Conservation (phyloP, 2,113 vertebrate genomes). For the Trematomus loennbergii region DNA sequence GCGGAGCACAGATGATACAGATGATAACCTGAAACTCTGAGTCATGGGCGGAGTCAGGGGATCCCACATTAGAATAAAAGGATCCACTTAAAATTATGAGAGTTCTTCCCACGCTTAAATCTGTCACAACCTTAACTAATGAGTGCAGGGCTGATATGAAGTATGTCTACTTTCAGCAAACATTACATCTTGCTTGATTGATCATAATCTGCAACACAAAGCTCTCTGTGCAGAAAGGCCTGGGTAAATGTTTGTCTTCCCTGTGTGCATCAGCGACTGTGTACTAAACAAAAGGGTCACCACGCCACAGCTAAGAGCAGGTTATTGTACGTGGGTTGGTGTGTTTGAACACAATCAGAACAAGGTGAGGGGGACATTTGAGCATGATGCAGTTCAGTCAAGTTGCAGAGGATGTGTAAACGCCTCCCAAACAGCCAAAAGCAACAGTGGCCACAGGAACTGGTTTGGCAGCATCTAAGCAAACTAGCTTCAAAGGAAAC, state of each 20-base stretch:
- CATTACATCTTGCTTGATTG: neutral
- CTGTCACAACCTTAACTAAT: neutral
- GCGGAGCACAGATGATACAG: neutral
- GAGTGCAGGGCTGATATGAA: neutral
- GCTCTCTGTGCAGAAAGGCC: neutral
- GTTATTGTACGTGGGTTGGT: neutral
- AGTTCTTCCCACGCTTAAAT: neutral
- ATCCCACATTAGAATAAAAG: neutral
- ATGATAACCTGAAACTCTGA: neutral
- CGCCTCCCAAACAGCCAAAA: constrained; percentile 55
- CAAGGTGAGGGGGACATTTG: constrained; percentile 24
- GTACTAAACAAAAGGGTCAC: constrained; percentile 55
- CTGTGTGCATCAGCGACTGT: constrained; percentile 39
- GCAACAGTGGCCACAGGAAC: constrained; percentile 60
- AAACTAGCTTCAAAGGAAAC: constrained; percentile 22
- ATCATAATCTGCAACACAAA: neutral
- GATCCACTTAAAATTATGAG: no score
- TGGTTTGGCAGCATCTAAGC: constrained; percentile 64
- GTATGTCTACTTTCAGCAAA: neutral
- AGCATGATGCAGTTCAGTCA: constrained; percentile 12
- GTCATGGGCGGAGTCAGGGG: neutral
- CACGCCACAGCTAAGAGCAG: constrained; percentile 17
- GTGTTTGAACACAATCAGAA: constrained; percentile 31
- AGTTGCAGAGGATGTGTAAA: constrained; percentile 19
- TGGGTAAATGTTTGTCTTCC: constrained; percentile 60